Percentiles rank a stretch among this genome's conserved stretches.
Conservation (phyloP, 2,797 vertebrate species). For the Echeneis naucrates region DNA sequence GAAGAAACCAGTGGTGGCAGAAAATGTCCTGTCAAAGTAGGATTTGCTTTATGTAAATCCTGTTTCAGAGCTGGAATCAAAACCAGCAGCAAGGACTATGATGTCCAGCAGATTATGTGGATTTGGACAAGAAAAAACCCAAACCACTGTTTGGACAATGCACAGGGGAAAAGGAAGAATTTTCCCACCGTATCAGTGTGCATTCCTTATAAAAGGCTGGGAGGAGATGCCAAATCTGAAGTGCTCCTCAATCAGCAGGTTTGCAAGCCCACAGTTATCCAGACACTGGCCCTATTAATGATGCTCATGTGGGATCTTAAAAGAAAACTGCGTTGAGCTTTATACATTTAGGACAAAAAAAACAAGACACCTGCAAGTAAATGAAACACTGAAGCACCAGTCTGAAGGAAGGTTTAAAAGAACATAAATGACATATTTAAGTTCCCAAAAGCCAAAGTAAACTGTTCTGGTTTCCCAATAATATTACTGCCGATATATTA, state of each 20-base stretch:
- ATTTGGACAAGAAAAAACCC: constrained; percentile 50
- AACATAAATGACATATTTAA: too few relatives aligned
- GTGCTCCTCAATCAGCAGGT: constrained; percentile 10
- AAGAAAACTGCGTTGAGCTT: too few relatives aligned
- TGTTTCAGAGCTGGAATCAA: constrained; percentile 8
- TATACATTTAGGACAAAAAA: background rate
- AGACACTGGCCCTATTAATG: background rate
- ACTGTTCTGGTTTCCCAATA: too few relatives aligned
- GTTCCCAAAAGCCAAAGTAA: too few relatives aligned
- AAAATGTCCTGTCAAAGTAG: constrained; percentile 2
- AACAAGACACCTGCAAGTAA: too few relatives aligned
- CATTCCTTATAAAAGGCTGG: constrained; percentile 44
- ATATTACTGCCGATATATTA: too few relatives aligned
- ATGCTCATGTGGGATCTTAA: background rate
- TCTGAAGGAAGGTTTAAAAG: too few relatives aligned
- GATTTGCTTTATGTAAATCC: background rate
- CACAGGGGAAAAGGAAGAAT: constrained; percentile 63
- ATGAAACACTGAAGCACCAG: too few relatives aligned
- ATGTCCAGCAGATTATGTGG: constrained; percentile 42
- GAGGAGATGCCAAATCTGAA: constrained; percentile 49
- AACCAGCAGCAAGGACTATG: background rate
- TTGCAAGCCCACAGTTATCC: background rate
- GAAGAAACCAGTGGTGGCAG: background rate
- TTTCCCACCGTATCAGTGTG: constrained; percentile 74
- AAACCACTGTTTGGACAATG: constrained; percentile 32